A percentile compares a stretch with the other conserved stretches of the same genome.
Evolutionary conservation across 2,888 invertebrate species (phyloP).

Genomic region (Sphaeridia pumilis): DNA sequence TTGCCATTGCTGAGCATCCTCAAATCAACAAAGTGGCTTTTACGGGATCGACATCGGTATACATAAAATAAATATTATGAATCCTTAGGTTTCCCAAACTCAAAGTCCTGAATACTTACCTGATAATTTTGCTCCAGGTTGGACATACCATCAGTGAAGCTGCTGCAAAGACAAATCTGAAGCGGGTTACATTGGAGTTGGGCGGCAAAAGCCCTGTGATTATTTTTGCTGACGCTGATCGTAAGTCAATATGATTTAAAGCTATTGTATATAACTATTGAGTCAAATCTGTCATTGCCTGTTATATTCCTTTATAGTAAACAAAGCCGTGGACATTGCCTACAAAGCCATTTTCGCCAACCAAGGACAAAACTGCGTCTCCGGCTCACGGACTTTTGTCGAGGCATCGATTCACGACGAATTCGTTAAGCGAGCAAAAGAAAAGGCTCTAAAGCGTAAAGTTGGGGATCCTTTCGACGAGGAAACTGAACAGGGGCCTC

Average conservation of each 20-base stretch:
- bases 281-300: no score
- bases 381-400: conserved; percentile 79
- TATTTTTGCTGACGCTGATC: conserved; percentile 65
- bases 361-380: conserved; percentile 69
- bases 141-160: conserved; percentile 48
- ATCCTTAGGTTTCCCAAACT: no score
- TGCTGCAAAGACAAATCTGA: conserved; percentile 64
- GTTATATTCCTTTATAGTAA: no score
- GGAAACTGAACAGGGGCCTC: conserved; percentile 64
- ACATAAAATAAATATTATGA: conserved; percentile 3
- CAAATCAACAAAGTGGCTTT: conserved; percentile 67
- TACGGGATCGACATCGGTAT: conserved; percentile 60
- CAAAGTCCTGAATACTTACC: neutral
- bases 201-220: conserved; percentile 85
- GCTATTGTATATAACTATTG: no score
- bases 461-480: conserved; percentile 70
- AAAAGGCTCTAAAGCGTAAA: conserved; percentile 54
- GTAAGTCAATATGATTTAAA: conserved; percentile 46
- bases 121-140: conserved; percentile 39
- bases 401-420: conserved; percentile 75
- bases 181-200: conserved; percentile 68
- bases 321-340: conserved; percentile 46
- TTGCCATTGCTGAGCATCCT: conserved; percentile 55
- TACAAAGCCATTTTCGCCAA: conserved; percentile 58
- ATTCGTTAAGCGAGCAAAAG: conserved; percentile 62